Percentiles rank a stretch among this genome's conserved stretches.
These are phyloP conservation scores for Pempheris klunzingeri DNA, from an alignment of 2,797 vertebrate species.

Conservation along the genomic window DNA sequence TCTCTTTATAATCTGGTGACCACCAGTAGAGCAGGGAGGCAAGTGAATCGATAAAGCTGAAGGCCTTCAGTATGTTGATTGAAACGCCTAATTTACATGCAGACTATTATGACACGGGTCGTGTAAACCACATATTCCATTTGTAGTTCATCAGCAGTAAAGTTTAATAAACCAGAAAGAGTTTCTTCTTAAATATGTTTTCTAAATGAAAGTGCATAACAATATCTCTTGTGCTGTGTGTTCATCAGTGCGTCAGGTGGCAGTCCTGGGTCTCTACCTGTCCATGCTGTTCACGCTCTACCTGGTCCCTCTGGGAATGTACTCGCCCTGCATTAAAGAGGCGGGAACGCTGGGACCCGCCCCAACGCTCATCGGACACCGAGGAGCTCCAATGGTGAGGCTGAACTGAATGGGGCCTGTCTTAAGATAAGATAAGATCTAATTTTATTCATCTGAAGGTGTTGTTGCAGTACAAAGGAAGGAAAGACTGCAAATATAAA, in stretches of 20 bases:
- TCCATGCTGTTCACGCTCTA: constrained; percentile 88
- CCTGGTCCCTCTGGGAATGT: constrained; percentile 92
- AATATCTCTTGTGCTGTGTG: constrained; percentile 23
- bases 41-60: too few relatives aligned
- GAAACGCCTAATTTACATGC: too few relatives aligned
- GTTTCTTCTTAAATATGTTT: too few relatives aligned
- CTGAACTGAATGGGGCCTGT: too few relatives aligned
- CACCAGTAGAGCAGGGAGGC: too few relatives aligned
- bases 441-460: too few relatives aligned
- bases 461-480: not conserved
- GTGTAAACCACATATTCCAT: too few relatives aligned
- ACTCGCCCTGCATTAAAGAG: constrained; percentile 93
- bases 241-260: constrained; percentile 86
- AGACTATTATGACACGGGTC: too few relatives aligned
- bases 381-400: constrained; percentile 93
- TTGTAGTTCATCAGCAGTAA: too few relatives aligned
- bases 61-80: not conserved
- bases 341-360: constrained; percentile 88
- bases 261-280: constrained; percentile 88
- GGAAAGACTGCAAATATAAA: not conserved
- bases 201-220: not conserved
- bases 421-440: too few relatives aligned
- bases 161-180: too few relatives aligned
- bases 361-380: constrained; percentile 90
- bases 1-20: too few relatives aligned